phyloP scores from a whole-genome alignment of 2,888 invertebrate genomes.

The Ferrisia virgata region DNA sequence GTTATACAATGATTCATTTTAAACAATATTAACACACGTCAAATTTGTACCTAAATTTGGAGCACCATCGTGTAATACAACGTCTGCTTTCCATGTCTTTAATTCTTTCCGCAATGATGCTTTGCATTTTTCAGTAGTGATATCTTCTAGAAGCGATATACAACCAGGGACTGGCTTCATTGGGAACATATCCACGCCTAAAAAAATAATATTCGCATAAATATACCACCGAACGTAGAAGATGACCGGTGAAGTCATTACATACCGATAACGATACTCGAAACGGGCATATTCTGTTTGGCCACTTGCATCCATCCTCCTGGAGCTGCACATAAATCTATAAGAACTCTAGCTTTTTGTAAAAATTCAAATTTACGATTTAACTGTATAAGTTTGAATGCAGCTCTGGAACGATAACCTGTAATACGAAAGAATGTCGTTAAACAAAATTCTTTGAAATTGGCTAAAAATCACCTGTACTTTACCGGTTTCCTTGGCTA shows the following conservation, averaged over 20 bases:
- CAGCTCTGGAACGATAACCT: slow-evolving; percentile 96
- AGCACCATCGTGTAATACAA: slow-evolving; percentile 95
- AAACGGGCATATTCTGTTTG: slow-evolving; percentile 94
- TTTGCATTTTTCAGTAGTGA: slow-evolving; percentile 92
- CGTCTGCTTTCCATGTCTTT: slow-evolving; percentile 94
- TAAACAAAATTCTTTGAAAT: neutral
- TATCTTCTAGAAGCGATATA: slow-evolving; percentile 86
- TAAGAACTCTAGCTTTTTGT: slow-evolving; percentile 90
- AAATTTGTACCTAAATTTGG: slow-evolving; percentile 75
- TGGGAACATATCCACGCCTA: slow-evolving; percentile 89
- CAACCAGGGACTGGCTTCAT: slow-evolving; percentile 89
- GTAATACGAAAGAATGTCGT: slow-evolving; percentile 48
- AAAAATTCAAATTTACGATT: slow-evolving; percentile 96
- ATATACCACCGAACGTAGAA: neutral
- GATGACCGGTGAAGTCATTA: neutral
- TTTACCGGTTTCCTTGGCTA: slow-evolving; percentile 96
- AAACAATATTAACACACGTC: neutral
- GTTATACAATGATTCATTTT: neutral
- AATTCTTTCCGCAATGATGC: slow-evolving; percentile 76
- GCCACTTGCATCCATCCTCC: slow-evolving; percentile 99
- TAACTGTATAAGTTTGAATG: slow-evolving; percentile 97
- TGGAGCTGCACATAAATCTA: slow-evolving; percentile 98
- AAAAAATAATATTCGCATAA: neutral
- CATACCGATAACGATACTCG: slow-evolving; percentile 80
- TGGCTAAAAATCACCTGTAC: neutral